Conservation (phyloP, 2,113 vertebrate genomes). For the Sinocyclocheilus grahami region DNA sequence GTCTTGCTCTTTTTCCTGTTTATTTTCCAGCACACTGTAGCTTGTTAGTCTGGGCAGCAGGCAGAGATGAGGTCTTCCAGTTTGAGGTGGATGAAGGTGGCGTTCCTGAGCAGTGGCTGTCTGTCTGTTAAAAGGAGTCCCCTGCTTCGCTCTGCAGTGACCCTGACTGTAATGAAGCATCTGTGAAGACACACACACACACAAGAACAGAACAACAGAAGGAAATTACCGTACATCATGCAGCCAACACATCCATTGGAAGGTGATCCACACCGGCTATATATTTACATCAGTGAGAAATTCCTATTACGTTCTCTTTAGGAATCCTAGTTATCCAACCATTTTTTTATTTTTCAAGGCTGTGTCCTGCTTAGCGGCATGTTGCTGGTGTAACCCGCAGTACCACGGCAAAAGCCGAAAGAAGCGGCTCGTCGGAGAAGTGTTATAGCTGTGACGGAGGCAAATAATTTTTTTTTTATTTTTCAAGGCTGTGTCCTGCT, state of each 20-base stretch:
- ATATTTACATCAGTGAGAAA: constrained; percentile 24
- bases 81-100: constrained; percentile 19
- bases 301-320: constrained; percentile 33
- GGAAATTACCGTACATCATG: constrained; percentile 7
- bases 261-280: neutral
- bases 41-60: constrained; percentile 16
- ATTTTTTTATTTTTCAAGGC: neutral
- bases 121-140: constrained; percentile 9
- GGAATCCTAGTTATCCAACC: constrained; percentile 8
- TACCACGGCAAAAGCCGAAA: too few species aligned
- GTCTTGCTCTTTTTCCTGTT: constrained; percentile 28
- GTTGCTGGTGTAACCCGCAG: too few species aligned
- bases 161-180: constrained; percentile 12
- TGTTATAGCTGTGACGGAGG: too few species aligned
- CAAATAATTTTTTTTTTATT: neutral
- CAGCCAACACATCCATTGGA: constrained; percentile 18
- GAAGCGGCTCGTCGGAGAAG: too few species aligned
- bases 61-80: constrained; percentile 1
- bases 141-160: constrained; percentile 7
- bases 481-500: neutral
- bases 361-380: constrained; percentile 7
- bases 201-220: neutral
- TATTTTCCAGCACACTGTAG: constrained; percentile 29
- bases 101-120: neutral
- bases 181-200: neutral